These are phyloP conservation scores for Nemotelus nigrinus DNA, from an alignment of 2,888 invertebrate species.

Conservation along the genomic window DNA sequence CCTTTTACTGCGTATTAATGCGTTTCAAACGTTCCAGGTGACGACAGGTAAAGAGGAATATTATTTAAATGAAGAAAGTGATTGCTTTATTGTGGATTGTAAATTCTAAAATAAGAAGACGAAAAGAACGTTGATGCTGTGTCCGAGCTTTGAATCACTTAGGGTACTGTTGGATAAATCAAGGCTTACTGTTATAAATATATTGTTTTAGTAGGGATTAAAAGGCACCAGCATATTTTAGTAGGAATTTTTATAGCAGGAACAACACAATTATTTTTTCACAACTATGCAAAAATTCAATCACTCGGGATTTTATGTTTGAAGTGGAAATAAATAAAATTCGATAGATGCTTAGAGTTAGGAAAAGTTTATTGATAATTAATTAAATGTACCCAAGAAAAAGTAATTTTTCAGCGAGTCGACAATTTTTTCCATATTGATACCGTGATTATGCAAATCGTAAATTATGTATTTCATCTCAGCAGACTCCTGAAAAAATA, in stretches of 20 bases:
- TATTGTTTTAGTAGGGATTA: too few relatives aligned
- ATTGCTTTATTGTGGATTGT: conserved; percentile 11
- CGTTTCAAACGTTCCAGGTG: neutral
- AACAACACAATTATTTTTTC: too few relatives aligned
- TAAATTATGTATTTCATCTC: conserved; percentile 59
- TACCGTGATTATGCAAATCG: conserved; percentile 60
- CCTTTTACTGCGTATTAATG: conserved; percentile 29
- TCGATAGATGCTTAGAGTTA: too few relatives aligned
- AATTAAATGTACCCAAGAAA: conserved; percentile 59
- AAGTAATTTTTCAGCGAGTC: conserved; percentile 62
- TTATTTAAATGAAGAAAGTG: conserved; percentile 1
- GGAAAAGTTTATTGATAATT: neutral
- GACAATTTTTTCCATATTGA: conserved; percentile 60
- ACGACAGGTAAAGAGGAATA: conserved; percentile 15
- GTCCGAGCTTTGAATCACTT: neutral
- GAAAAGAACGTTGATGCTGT: neutral
- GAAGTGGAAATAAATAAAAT: too few relatives aligned
- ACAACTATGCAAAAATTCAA: too few relatives aligned
- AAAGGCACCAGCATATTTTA: too few relatives aligned
- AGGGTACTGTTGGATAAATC: neutral
- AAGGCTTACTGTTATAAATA: too few relatives aligned
- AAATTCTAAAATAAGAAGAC: neutral
- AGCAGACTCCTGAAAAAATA: conserved; percentile 57
- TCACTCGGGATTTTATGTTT: too few relatives aligned
- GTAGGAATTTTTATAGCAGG: too few relatives aligned